A percentile compares a stretch with the other conserved stretches of the same genome.
phyloP scores from a whole-genome alignment of 1,140 invertebrate species.

The Sinonovacula constricta region DNA sequence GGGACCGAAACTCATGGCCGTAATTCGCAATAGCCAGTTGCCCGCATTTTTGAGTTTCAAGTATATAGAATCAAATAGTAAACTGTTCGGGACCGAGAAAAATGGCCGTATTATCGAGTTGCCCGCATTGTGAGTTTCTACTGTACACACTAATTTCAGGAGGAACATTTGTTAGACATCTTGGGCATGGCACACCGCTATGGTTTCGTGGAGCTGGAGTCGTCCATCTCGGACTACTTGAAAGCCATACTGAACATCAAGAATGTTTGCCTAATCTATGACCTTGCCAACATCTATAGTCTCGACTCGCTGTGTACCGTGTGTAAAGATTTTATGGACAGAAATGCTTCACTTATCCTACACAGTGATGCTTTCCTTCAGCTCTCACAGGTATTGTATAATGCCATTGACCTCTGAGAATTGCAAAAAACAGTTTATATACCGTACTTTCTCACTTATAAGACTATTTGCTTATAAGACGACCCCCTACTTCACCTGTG shows the following conservation, averaged over 20 bases:
- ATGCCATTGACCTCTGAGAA: no score
- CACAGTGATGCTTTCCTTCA: constrained; percentile 90
- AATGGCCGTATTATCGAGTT: background rate
- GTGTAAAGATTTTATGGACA: constrained; percentile 89
- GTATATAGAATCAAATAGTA: no score
- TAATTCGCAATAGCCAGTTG: no score
- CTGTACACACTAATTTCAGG: constrained; percentile 77
- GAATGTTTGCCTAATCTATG: constrained; percentile 96
- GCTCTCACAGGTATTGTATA: constrained; percentile 92
- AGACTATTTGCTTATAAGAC: no score
- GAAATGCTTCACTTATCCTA: constrained; percentile 90
- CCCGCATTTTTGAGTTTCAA: no score
- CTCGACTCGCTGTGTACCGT: constrained; percentile 83
- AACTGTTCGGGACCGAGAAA: no score
- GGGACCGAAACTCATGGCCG: no score
- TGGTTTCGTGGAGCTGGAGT: constrained; percentile 94
- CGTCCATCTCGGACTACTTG: constrained; percentile 94
- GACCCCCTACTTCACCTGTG: no score
- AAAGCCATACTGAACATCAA: constrained; percentile 90
- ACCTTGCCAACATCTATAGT: constrained; percentile 89
- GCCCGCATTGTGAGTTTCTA: background rate
- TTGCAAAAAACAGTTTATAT: no score
- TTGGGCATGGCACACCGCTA: constrained; percentile 95
- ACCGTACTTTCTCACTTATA: no score
- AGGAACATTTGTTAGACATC: constrained; percentile 92